Conservation (phyloP, 2,797 vertebrate genomes). For the Onychomys torridus region DNA sequence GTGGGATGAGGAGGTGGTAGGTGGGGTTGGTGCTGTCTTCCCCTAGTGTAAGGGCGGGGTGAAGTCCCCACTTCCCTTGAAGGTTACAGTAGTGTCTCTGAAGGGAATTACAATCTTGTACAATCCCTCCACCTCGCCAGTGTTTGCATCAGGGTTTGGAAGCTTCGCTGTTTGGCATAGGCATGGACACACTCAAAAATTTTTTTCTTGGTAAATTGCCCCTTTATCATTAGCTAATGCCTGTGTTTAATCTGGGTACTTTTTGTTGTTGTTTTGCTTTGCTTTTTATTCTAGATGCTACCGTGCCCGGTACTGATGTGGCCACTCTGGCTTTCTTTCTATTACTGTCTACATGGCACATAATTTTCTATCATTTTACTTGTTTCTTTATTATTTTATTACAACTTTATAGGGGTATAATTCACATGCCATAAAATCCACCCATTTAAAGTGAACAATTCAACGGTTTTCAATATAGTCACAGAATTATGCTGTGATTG, state of each 20-base stretch:
- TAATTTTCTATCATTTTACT: background rate
- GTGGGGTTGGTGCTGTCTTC: background rate
- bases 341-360: background rate
- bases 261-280: background rate
- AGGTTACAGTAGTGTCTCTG: background rate
- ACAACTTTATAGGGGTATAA: background rate
- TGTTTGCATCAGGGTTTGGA: background rate
- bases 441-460: background rate
- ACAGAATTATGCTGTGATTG: background rate
- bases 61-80: no score
- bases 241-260: background rate
- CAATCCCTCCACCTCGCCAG: background rate
- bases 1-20: background rate
- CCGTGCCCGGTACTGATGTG: background rate
- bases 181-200: background rate
- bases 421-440: background rate
- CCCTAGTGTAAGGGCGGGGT: fast-evolving
- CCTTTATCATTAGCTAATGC: background rate
- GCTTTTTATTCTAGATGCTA: no score
- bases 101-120: background rate
- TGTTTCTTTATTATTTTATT: constrained; percentile 23
- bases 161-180: background rate
- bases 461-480: background rate
- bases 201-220: background rate
- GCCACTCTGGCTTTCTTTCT: background rate